Conservation (phyloP, 2,888 invertebrate genomes). For the Thereva nobilitata region DNA sequence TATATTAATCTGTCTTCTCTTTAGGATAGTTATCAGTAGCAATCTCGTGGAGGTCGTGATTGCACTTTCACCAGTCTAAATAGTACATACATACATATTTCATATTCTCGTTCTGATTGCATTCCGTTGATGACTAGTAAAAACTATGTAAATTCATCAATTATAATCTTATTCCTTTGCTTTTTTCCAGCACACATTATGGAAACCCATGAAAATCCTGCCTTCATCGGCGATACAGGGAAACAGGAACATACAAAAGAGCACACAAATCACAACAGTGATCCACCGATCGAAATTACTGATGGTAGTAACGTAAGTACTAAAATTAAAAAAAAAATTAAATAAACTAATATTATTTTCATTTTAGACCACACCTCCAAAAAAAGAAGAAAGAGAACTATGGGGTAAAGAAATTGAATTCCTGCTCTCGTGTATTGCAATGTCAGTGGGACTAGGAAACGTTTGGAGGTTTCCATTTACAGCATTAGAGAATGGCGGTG, state of each 20-base stretch:
- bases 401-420: slow-evolving; percentile 59
- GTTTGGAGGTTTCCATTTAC: slow-evolving; percentile 72
- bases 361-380: slow-evolving; percentile 11
- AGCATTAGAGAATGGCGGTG: slow-evolving; percentile 70
- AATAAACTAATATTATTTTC: slow-evolving; percentile 2
- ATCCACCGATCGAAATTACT: slow-evolving; percentile 22
- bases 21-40: no score
- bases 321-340: background rate
- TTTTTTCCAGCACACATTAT: slow-evolving; percentile 3
- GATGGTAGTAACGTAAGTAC: slow-evolving; percentile 23
- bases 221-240: slow-evolving; percentile 52
- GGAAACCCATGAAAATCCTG: slow-evolving; percentile 50
- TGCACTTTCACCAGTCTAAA: no score
- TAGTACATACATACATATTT: no score
- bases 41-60: no score
- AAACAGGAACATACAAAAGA: slow-evolving; percentile 23
- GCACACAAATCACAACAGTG: background rate
- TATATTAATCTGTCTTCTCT: no score
- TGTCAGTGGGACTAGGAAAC: slow-evolving; percentile 71
- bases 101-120: no score
- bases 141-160: background rate
- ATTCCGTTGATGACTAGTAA: background rate
- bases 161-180: background rate
- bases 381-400: slow-evolving; percentile 50
- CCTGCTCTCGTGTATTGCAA: slow-evolving; percentile 58